Base-by-base conservation (phyloP, 2,797 vertebrate genomes). In the Decapterus maruadsi region DNA sequence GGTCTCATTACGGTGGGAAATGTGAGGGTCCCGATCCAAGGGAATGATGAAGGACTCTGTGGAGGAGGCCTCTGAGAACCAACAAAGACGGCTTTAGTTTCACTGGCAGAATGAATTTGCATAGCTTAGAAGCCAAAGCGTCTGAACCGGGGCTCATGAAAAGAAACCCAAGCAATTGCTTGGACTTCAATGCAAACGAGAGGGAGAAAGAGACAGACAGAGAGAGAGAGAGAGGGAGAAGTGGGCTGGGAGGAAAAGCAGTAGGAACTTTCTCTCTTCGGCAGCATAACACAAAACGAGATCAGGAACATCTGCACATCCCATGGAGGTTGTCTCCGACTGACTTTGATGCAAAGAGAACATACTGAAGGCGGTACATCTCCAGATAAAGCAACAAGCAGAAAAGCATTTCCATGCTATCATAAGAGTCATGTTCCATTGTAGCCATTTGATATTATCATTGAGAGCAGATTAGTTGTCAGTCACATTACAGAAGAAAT, bases 71-170 rank as follows among this genome's bases (percentile, higher is more conserved):
- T 92, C 92, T 87, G 92, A 93, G 93, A 90, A 89, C 89, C 93
- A 95, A 95, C 94, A 95, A 95, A 95, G 95, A 89, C 91, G 85
- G 92, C 94, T 95, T 95, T 93, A 94, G 94, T 95, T 93, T 94
- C 93, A 90, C 89, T 92, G 91, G 92, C 92, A 89, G 90, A 93
- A 95, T 92, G 92, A 88, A 95, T 96, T 95, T 94, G 95, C 95
- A 95, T 95, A 94, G 94, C 93, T 95, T 94, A 95, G 93, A 95
- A 94, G 93, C 91, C 90, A 91, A 90, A 89, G 92, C 88, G 90
- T 95, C 94, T 95, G 91, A 95, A 95, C 93, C 83, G 88, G 87
- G 89, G 87, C 92, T 92, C 92, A 92, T 95, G 94, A 95, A 95
- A 94, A 93, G 93, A 93, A 91, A 93, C 86, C 81, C 84, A 82